Conservation (phyloP, 2,888 invertebrate genomes). For the Sesamia inferens region DNA sequence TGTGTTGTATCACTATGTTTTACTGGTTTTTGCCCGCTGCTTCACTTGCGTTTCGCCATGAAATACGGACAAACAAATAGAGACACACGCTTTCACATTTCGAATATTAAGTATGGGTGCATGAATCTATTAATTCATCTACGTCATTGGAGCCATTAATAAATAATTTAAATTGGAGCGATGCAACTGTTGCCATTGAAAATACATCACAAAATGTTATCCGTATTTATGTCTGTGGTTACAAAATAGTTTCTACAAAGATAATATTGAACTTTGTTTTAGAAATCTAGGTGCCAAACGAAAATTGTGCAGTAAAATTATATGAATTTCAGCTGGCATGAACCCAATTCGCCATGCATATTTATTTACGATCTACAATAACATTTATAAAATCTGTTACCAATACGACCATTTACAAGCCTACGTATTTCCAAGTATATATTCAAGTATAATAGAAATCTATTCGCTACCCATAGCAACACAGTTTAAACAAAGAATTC, state of each 20-base stretch:
- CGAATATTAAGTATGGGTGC: too few relatives aligned
- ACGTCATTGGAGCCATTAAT: background rate
- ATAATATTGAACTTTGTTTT: slow-evolving; percentile 22
- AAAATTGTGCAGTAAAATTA: slow-evolving; percentile 33
- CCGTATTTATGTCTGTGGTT: background rate
- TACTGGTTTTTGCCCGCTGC: too few relatives aligned
- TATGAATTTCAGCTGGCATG: slow-evolving; percentile 34
- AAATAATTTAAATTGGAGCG: slow-evolving; percentile 3
- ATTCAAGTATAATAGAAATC: background rate
- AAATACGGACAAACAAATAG: too few relatives aligned
- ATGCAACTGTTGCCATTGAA: background rate
- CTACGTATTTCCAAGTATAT: background rate
- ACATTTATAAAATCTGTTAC: slow-evolving; percentile 11
- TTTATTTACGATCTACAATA: slow-evolving; percentile 46
- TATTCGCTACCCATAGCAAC: background rate
- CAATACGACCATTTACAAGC: background rate
- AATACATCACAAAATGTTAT: background rate
- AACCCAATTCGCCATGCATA: slow-evolving; percentile 24
- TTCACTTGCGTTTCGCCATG: too few relatives aligned
- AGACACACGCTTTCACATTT: too few relatives aligned
- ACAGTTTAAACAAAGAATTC: slow-evolving; percentile 16
- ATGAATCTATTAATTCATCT: too few relatives aligned
- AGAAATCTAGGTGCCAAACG: slow-evolving; percentile 25
- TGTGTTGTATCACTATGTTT: too few relatives aligned
- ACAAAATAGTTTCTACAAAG: slow-evolving; percentile 12